Conservation (phyloP, 2,888 invertebrate genomes). For the Mongoloraphidia duomilia region DNA sequence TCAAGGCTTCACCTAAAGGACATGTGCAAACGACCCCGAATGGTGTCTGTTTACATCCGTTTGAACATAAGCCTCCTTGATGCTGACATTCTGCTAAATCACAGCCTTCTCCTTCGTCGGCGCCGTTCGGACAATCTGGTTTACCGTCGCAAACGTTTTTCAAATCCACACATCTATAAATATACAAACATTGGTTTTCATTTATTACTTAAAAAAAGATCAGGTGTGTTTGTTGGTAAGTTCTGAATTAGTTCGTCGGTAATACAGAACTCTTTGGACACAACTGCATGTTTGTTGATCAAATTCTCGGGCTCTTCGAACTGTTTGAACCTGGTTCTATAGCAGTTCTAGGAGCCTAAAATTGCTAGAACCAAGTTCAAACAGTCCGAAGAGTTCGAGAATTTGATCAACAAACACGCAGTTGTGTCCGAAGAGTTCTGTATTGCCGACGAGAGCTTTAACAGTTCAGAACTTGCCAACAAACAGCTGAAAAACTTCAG, state of each 20-base stretch:
- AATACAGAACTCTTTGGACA: no score
- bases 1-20: constrained; percentile 72
- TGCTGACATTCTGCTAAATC: constrained; percentile 67
- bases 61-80: constrained; percentile 63
- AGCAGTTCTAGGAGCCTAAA: not conserved
- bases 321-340: not conserved
- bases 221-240: no score
- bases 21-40: constrained; percentile 81
- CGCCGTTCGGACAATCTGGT: constrained; percentile 82
- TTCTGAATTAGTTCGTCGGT: no score
- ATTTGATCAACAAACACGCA: no score
- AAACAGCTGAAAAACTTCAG: not conserved
- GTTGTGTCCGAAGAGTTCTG: no score
- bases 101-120: constrained; percentile 86
- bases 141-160: constrained; percentile 81
- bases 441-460: no score
- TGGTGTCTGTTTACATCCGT: constrained; percentile 76
- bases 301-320: not conserved
- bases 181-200: not conserved
- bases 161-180: constrained; percentile 57
- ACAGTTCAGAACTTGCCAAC: not conserved
- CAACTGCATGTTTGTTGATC: no score
- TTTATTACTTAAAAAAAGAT: not conserved
- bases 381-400: no score
- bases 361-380: no score